Evolutionary conservation across 2,797 vertebrate species (phyloP).

Genomic region (Falco rusticolus): DNA sequence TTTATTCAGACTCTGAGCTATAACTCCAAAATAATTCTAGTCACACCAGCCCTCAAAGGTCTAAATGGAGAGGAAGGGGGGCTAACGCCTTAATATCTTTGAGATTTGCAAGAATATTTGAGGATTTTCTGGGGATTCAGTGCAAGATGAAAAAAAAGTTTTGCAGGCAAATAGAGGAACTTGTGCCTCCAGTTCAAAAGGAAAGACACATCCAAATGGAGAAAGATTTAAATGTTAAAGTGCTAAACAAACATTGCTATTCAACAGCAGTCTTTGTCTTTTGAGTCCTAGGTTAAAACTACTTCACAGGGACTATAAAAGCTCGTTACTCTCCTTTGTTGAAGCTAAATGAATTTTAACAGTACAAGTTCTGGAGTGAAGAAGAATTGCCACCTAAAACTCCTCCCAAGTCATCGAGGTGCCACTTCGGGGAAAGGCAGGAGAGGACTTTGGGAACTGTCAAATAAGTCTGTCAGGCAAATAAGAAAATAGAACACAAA

Average conservation of each 20-base stretch:
- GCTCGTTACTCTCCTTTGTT: constrained; percentile 9
- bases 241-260: constrained; percentile 58
- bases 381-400: not conserved
- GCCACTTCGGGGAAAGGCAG: not conserved
- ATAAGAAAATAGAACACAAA: not conserved
- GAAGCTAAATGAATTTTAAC: constrained; percentile 51
- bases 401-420: not conserved
- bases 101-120: constrained; percentile 79
- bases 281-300: constrained; percentile 62
- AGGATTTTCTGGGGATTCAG: constrained; percentile 79
- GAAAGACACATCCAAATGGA: constrained; percentile 62
- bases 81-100: constrained; percentile 75
- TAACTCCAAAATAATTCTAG: constrained; percentile 77
- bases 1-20: constrained; percentile 73
- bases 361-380: not conserved
- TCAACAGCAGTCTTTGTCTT: constrained; percentile 18
- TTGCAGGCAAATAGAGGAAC: constrained; percentile 65
- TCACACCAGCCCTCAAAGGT: constrained; percentile 81
- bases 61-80: constrained; percentile 70
- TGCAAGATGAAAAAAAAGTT: constrained; percentile 59
- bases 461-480: not conserved
- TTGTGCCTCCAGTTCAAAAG: constrained; percentile 72
- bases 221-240: constrained; percentile 70
- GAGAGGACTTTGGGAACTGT: not conserved
- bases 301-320: constrained; percentile 48